Conservation (phyloP, 2,113 vertebrate genomes). For the Symphodus melops region DNA sequence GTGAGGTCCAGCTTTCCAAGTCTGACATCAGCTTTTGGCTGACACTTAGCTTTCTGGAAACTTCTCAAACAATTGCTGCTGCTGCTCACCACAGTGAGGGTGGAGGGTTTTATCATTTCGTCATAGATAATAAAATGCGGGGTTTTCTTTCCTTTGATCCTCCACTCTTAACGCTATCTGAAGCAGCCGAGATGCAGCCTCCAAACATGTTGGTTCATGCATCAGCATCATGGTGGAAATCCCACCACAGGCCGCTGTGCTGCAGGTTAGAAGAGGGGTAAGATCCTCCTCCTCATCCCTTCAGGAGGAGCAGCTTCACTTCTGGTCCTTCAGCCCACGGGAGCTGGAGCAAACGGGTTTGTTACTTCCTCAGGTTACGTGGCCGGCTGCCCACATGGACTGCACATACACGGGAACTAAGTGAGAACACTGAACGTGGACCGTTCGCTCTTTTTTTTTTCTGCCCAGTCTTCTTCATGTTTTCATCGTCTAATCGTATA, state of each 20-base stretch:
- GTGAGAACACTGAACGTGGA: no score
- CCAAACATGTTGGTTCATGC: constrained; percentile 16
- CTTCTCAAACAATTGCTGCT: constrained; percentile 16
- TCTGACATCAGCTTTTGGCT: constrained; percentile 5
- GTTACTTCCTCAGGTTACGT: constrained; percentile 22
- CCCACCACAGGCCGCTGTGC: constrained; percentile 25
- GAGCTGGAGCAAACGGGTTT: constrained; percentile 52
- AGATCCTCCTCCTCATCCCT: constrained; percentile 33
- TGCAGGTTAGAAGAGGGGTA: constrained; percentile 1
- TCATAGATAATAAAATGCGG: constrained; percentile 54
- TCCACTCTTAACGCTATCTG: constrained; percentile 15
- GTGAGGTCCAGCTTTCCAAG: neutral
- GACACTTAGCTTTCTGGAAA: neutral
- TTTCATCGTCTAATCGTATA: neutral
- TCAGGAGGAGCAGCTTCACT: constrained; percentile 33
- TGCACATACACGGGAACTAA: neutral
- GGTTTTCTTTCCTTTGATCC: constrained; percentile 60
- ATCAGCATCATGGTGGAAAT: constrained; percentile 21
- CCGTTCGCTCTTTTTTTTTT: neutral
- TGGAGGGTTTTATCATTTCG: constrained; percentile 17
- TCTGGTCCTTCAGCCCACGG: constrained; percentile 29
- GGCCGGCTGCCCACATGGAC: constrained; percentile 20
- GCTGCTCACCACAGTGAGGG: constrained; percentile 1
- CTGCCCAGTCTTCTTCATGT: neutral
- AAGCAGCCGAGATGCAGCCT: constrained; percentile 12